Base-by-base conservation (phyloP, 2,888 invertebrate species). In the Drosophila aldrichi region DNA sequence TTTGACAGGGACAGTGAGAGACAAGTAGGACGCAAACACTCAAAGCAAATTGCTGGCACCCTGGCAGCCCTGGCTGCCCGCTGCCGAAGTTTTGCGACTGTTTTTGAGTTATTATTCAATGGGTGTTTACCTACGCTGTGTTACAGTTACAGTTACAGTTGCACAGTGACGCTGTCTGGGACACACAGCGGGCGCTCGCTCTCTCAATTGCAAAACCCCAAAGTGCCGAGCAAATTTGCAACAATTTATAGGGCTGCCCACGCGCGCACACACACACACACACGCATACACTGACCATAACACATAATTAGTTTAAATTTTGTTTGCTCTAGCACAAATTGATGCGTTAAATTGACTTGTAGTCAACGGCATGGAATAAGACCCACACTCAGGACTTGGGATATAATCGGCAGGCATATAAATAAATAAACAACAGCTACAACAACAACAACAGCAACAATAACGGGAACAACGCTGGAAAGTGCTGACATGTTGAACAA, bases 91-190 rank as follows among this genome's bases (percentile, higher is more conserved):
- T 62, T 73, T 67, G 82, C 68, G 70, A 80, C 91, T 92, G 92
- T 92, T 91, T 92, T 89, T 92, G 92, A 92, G 87, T 92, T 92
- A 92, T 92, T 91, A 81, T 86, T 79, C 73, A 70, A 81, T 82
- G 83, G 78, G 79, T 82, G 81, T 81, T 72, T 81, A 73, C 68
- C 68, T 73, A 46, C 64, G 58, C 54, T 67, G 52, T 74, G 77
- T 59, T 60, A 62, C 55, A 55, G 38, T 58, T 59, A 62, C 55
- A 55, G 38, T 58, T 73, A 49, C 48, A 49, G 48, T 29, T 48
- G 48, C 48, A 29, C 48, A n/a, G 48, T 29, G 9, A 29, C 29
- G 4, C n/a, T 75, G 81, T 76, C 76, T 73, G 62, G 68, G 64
- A 68, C 82, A 70, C 85, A 70, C 83, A 81, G 79, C 87, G 77